Evolutionary conservation across 1,140 invertebrate species (phyloP).

Genomic region (Catajapyx aquilonaris): DNA sequence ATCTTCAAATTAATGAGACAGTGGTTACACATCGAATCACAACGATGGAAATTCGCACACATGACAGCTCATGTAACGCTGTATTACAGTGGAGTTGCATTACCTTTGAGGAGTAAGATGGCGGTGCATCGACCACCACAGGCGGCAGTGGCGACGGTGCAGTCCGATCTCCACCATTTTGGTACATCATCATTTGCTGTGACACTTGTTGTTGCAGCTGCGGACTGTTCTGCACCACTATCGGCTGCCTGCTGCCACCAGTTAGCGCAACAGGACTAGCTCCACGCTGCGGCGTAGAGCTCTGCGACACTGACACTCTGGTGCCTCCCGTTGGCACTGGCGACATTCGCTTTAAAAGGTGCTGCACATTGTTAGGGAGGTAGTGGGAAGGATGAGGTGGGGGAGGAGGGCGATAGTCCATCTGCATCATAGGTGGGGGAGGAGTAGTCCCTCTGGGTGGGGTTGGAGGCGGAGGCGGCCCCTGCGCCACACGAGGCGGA

Average conservation of each 20-base stretch:
- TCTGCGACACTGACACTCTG: constrained; percentile 10
- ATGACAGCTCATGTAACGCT: too few species aligned
- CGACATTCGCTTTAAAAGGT: constrained; percentile 65
- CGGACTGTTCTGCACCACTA: constrained; percentile 59
- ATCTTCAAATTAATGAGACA: too few species aligned
- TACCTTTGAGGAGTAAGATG: too few species aligned
- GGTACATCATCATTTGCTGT: constrained; percentile 64
- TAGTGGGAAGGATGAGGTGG: constrained; percentile 22
- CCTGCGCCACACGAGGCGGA: constrained; percentile 16
- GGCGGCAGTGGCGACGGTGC: constrained; percentile 24
- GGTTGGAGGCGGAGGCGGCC: constrained; percentile 11
- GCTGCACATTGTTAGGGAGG: constrained; percentile 47
- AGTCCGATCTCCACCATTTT: constrained; percentile 22
- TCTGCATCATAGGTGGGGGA: constrained; percentile 11
- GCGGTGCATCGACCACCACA: constrained; percentile 44
- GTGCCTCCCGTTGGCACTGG: constrained; percentile 41
- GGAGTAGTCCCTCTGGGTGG: constrained; percentile 13
- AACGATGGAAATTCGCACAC: too few species aligned
- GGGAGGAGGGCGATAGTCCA: constrained; percentile 7
- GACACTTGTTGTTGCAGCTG: constrained; percentile 63
- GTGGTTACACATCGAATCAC: too few species aligned
- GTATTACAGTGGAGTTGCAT: too few species aligned
- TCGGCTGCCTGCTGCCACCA: constrained; percentile 34
- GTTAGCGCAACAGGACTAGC: constrained; percentile 47
- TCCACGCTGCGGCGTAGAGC: constrained; percentile 33